Evolutionary conservation across 30 jellyfish, hydroid and myxozoan species (phyloP), one percentile per base, ranked within the genome.

Genomic region (Clytia hemisphaerica): DNA sequence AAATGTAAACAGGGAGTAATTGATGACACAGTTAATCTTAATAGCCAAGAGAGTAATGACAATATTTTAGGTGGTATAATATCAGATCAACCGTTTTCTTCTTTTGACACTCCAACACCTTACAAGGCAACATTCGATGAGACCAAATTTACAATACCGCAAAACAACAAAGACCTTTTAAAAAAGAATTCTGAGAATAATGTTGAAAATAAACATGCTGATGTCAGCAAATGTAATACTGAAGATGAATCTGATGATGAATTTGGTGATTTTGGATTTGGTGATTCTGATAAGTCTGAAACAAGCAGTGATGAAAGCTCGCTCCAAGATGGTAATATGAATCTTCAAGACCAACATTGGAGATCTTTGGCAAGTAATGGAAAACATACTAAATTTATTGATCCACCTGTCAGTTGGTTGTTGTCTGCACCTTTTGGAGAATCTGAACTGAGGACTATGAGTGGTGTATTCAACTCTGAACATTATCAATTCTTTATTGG

Each of bases 241-340:
- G 89, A 64, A 5, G 68, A 34, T 53, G 44, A 14, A 2, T 22
- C 21, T 1, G 93, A 71, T 38, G 95, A 84, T 28, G 95, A 84
- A 37, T 84, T 84, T 46, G 95, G 79, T 45, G 88, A 72, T 37
- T 84, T 84, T 28, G 93, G 95, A 9, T 84, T 84, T 67, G 95
- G 67, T 29, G 93, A 80, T 40, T 22, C 14, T 31, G 88, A 72
- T 45, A 61, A 50, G n/a, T n/a, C n/a, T n/a, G n/a, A n/a, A n/a
- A n/a, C n/a, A n/a, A n/a, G n/a, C 44, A 42, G 44, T 66, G 79
- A 28, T 22, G 72, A 33, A 12, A 0, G 22, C 25, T 37, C 79
- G 25, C 18, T 24, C 25, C 14, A 18, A 6, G 45, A 27, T n/a
- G 12, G 79, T 7, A 66, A 66, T 21, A 12, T 6, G 19, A 14